phyloP scores from a whole-genome alignment of 2,888 invertebrate genomes.

The Apantesis nais region DNA sequence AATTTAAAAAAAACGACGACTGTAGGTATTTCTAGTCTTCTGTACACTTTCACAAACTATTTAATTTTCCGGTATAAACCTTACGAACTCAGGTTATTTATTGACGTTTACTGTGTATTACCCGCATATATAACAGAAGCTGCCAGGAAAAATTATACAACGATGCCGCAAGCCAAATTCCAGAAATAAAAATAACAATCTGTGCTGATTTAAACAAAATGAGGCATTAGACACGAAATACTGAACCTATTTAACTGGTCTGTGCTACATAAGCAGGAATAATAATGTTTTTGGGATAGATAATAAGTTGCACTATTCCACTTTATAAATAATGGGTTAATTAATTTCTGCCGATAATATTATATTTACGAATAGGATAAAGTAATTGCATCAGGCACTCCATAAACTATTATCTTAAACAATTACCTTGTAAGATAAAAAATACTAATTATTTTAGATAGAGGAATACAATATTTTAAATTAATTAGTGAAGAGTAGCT shows the following conservation, averaged over 20 bases:
- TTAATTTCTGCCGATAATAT: too few relatives aligned
- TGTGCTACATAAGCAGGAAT: neutral
- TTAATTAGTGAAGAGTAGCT: too few relatives aligned
- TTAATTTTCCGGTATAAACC: neutral
- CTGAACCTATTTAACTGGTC: neutral
- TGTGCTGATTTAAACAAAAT: neutral
- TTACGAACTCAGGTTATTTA: neutral
- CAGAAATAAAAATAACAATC: neutral
- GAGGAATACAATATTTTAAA: too few relatives aligned
- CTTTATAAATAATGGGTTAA: too few relatives aligned
- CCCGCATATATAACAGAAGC: neutral
- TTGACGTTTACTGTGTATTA: neutral
- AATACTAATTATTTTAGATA: too few relatives aligned
- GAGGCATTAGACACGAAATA: neutral
- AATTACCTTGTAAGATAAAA: too few relatives aligned
- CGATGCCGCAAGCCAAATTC: neutral
- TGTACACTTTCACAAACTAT: neutral
- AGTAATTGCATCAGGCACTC: too few relatives aligned
- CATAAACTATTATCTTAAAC: too few relatives aligned
- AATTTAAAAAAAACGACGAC: neutral
- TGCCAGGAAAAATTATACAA: neutral
- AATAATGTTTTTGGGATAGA: neutral
- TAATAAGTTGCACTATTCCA: too few relatives aligned
- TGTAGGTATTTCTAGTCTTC: neutral
- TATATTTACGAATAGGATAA: too few relatives aligned